These are phyloP conservation scores for Microtus montanus DNA, from an alignment of 2,113 vertebrate species.

Conservation along the genomic window DNA sequence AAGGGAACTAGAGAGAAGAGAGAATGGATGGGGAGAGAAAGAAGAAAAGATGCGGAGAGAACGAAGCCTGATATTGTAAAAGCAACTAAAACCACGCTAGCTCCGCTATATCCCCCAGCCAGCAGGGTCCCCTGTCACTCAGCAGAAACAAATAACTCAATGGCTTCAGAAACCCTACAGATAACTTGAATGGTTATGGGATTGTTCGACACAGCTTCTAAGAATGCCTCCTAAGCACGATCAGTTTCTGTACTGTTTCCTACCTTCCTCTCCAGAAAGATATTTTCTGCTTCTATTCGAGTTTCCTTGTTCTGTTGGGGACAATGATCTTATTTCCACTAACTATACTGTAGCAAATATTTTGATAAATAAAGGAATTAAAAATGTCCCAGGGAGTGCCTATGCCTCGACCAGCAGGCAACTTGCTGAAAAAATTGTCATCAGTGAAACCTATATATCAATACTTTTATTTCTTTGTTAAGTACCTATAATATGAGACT, in stretches of 20 bases:
- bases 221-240: background rate
- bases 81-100: background rate
- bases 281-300: background rate
- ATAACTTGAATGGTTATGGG: background rate
- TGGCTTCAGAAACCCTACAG: background rate
- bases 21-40: background rate
- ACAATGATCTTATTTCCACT: background rate
- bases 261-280: background rate
- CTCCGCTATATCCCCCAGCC: background rate
- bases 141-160: background rate
- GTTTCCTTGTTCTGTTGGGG: background rate
- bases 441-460: background rate
- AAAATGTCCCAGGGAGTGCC: background rate
- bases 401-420: background rate
- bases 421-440: constrained; percentile 22
- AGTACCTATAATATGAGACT: background rate
- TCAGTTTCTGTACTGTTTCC: background rate
- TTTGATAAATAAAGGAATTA: constrained; percentile 51
- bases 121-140: background rate
- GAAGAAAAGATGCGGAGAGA: background rate
- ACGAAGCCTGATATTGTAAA: background rate
- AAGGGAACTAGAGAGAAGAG: background rate
- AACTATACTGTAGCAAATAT: background rate
- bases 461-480: constrained; percentile 2
- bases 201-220: background rate